phyloP scores from a whole-genome alignment of 2,888 invertebrate species.

The Oligia fasciuncula region DNA sequence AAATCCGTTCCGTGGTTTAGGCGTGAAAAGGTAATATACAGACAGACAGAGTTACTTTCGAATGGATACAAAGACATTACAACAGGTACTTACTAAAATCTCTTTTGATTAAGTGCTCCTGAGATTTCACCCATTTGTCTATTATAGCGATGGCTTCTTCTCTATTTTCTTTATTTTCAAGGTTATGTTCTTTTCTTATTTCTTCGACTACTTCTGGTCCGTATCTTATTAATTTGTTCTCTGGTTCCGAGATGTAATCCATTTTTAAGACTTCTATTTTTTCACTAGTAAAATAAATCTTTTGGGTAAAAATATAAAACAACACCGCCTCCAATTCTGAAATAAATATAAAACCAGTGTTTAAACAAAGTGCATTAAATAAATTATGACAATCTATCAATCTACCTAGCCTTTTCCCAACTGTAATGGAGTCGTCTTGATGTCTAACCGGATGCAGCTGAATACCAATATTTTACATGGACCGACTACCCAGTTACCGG shows the following conservation, averaged over 20 bases:
- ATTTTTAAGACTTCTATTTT: not conserved
- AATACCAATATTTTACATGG: too few species aligned
- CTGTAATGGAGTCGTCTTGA: too few species aligned
- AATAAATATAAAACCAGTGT: not conserved
- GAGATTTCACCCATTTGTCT: constrained; percentile 64
- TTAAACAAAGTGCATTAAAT: not conserved
- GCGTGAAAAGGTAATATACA: too few species aligned
- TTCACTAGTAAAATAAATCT: not conserved
- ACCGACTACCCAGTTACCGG: too few species aligned
- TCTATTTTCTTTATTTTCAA: constrained; percentile 42
- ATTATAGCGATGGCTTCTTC: constrained; percentile 54
- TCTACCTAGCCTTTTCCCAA: too few species aligned
- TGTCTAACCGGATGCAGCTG: too few species aligned
- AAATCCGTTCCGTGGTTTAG: too few species aligned
- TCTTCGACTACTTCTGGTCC: constrained; percentile 42
- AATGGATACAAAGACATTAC: too few species aligned
- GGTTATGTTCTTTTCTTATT: constrained; percentile 48
- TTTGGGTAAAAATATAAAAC: not conserved
- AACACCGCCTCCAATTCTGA: not conserved
- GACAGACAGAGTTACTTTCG: too few species aligned
- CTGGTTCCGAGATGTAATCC: constrained; percentile 50
- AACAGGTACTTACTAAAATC: constrained; percentile 59
- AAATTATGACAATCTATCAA: not conserved
- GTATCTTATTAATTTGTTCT: constrained; percentile 38
- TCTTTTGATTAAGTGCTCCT: constrained; percentile 63